Evolutionary conservation across 1,140 invertebrate species (phyloP), one percentile per base, ranked within the genome.

Genomic region (Trichomalopsis sarcophagae): DNA sequence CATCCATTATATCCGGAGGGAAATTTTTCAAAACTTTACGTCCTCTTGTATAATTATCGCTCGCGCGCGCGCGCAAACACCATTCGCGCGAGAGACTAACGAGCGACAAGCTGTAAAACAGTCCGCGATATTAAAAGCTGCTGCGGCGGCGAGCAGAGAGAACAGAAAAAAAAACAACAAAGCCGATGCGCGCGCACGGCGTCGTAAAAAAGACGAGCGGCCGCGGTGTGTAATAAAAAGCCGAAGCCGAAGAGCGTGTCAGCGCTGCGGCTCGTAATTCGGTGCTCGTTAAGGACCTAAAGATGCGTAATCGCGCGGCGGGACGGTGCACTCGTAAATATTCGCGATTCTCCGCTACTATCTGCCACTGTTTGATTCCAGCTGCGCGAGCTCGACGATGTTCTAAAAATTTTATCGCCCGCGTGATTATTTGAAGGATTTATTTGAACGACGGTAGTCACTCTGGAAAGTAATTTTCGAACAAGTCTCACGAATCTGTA

Each of bases 31-130:
- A 75, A 85, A 82, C 30, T 68, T 36, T 68, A 75, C 66, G 27
- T 23, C 23, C 84, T 69, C 55, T 21, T 68, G 9, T 68, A 68
- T 47, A 74, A 68, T 74, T 44, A 76, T 68, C 0, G 47, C 10
- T 17, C 36, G 68, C 66, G 66, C 40, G 75, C 21, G 27, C 55
- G 23, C 27, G 30, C 77, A 21, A 9, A n/a, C 50, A 10, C 50
- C 47, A 9, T 33, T 71, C 68, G 68, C 68, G 44, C n/a, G 73
- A 17, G n/a, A 33, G 33, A 71, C 79, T 82, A 82, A 85, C 84
- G 80, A 82, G 84, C 84, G 84, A 82, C 80, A 82, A 85, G 84
- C 80, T 78, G 84, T 82, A 85, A 85, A 82, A 85, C 62, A 23
- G 73, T 66, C 27, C 55, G 77, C 62, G 47, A 44, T 30, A 69